phyloP scores from a whole-genome alignment of 37 sponge, comb jelly and placozoan species.

The Dysidea cf. avara region DNA sequence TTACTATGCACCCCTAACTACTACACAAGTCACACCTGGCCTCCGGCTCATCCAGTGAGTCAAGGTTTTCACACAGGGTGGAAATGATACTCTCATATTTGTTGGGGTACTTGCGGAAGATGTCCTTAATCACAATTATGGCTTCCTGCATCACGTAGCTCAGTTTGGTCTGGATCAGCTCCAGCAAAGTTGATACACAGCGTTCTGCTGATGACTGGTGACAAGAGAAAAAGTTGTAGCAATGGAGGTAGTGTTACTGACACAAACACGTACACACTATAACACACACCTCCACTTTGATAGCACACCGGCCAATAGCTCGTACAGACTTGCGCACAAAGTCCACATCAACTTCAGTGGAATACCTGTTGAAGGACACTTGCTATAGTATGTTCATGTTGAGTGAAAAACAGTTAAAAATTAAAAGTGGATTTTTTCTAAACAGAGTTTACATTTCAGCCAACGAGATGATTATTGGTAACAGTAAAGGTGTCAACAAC shows the following conservation, averaged over 20 bases:
- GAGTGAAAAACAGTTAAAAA: too few relatives aligned
- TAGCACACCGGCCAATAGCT: conserved; percentile 99
- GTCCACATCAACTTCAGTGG: conserved; percentile 98
- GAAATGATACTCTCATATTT: conserved; percentile 98
- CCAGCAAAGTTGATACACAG: conserved; percentile 92
- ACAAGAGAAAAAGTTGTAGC: neutral
- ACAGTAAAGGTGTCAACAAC: too few relatives aligned
- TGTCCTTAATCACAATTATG: conserved; percentile 96
- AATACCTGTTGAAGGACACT: conserved; percentile 67
- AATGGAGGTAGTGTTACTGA: neutral
- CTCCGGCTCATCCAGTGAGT: conserved; percentile 98
- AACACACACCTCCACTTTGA: conserved; percentile 86
- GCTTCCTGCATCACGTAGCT: conserved; percentile 99
- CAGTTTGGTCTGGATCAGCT: conserved; percentile 98
- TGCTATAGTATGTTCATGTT: too few relatives aligned
- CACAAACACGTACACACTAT: neutral
- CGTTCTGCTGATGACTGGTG: conserved; percentile 78
- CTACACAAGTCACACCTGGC: conserved; percentile 60
- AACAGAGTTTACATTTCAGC: too few relatives aligned
- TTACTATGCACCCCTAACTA: too few relatives aligned
- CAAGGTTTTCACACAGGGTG: conserved; percentile 95
- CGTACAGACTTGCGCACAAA: conserved; percentile 97
- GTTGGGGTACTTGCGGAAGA: conserved; percentile 98
- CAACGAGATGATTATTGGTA: too few relatives aligned
- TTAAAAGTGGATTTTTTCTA: too few relatives aligned